Base-by-base conservation (phyloP, 53 echinoderm and acorn worm species). In the Echinometra lucunter region DNA sequence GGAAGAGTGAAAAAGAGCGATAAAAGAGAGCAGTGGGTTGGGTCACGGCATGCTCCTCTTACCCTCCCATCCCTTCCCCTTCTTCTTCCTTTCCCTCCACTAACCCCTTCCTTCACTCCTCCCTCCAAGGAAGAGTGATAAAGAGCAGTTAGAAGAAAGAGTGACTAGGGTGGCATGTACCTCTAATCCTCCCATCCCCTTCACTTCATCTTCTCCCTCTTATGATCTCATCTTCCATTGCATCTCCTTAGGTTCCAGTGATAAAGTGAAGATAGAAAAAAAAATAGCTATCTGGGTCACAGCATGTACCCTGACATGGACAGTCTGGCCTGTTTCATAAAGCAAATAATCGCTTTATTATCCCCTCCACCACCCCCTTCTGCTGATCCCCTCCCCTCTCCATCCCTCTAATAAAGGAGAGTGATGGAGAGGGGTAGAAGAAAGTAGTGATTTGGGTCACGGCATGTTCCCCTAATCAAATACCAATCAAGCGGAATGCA, bases 381-480 rank as follows among this genome's bases (percentile, higher is more conserved):
- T 5, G 11, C 35, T 9, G 9, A 15, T 17, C 35, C 74, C 37
- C n/a, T 13, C 74, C 37, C 37, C 37, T 17, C 13, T 38, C 10
- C 6, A n/a, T 37, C 37, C 18, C 38, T 18, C 40, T 10, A 15
- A 17, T 34, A 75, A 72, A 34, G 12, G 23, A 0, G 40, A 70
- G 30, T 70, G 30, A 70, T 70, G 12, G 34, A 12, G 34, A 75
- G 75, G 40, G 18, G 37, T 75, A 38, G 75, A 40, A 40, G 75
- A 75, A 75, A 2, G 75, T 4, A 40, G 75, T 75, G 37, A 75
- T 75, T 47, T 47, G 45, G 49, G 28, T 83, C 42, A 49, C 1
- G 49, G 4, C 83, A 83, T 83, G 83, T 83, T 47, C 83, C 83
- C 49, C 85, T 85, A 85, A 85, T 85, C 85, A 85, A 49, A 85